Evolutionary conservation across 2,113 vertebrate species (phyloP).

Genomic region (Salminus brasiliensis): DNA sequence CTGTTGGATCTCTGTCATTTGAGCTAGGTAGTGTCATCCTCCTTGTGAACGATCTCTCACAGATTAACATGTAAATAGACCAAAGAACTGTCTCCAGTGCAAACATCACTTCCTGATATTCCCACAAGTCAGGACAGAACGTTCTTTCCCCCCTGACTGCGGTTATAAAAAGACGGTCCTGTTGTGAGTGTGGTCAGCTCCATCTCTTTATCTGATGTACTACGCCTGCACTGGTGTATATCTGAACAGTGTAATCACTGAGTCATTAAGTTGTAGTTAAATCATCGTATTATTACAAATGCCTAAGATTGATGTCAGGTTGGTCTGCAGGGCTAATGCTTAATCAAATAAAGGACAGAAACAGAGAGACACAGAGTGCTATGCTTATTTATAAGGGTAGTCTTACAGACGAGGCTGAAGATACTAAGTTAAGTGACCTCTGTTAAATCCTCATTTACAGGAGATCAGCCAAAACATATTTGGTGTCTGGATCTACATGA

Average conservation of each 20-base stretch:
- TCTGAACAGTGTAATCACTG: neutral
- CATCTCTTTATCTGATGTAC: neutral
- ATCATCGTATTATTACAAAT: neutral
- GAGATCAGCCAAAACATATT: too few species aligned
- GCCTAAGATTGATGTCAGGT: neutral
- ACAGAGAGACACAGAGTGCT: neutral
- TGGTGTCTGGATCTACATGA: too few species aligned
- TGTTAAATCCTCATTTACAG: too few species aligned
- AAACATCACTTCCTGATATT: slow-evolving; percentile 50
- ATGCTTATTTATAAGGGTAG: neutral
- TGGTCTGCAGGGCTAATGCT: neutral
- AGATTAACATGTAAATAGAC: slow-evolving; percentile 50
- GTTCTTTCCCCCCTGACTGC: slow-evolving; percentile 31
- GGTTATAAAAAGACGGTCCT: slow-evolving; percentile 8
- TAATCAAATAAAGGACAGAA: neutral
- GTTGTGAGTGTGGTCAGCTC: neutral
- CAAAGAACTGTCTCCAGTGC: slow-evolving; percentile 46
- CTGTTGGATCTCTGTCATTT: neutral
- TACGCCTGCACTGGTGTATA: neutral
- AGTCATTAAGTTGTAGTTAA: neutral
- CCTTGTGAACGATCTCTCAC: slow-evolving; percentile 36
- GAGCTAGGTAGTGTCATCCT: neutral
- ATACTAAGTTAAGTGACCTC: neutral
- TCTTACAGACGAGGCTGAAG: neutral
- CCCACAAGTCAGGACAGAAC: slow-evolving; percentile 45